Base-by-base conservation (phyloP, 92 coral and sea anemone species). In the Palythoa grandiflora region DNA sequence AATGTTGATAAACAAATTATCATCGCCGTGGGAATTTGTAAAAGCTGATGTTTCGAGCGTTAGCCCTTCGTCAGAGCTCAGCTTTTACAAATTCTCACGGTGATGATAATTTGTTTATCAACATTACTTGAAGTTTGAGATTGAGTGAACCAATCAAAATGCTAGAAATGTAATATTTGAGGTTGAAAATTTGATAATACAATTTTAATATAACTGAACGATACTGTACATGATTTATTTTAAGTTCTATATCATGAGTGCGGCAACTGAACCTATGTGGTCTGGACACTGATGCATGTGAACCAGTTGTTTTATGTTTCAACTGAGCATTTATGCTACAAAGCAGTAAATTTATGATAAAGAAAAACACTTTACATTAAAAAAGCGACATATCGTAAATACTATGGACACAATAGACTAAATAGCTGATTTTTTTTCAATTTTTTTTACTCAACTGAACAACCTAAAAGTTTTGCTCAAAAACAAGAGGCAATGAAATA, bases 271-370 rank as follows among this genome's bases (percentile, higher is more conserved):
- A 60, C 20, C 68, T 5, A 17, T 60, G n/a, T 60, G 68, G 68
- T 60, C 68, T 35, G n/a, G 28, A 60, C 20, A 60, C n/a, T 60
- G 68, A 60, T 60, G 1, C 68, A 60, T 60, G 68, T 19, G n/a
- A 60, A 60, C 68, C 68, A 60, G 68, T 60, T 60, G 68, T 60
- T 60, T 60, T 60, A 60, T 60, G 68, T 60, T 14, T 60, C 68
- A 60, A 60, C 68, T 60, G 20, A 60, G 68, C 68, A 60, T 60
- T 60, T 60, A 60, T 60, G 68, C 20, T 14, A 60, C 6, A 60
- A 60, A 60, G 68, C 68, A 60, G n/a, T 60, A 60, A 60, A 60
- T 60, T 60, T 17, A 60, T 60, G 68, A 60, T 60, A 60, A 60
- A 60, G 68, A 60, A 60, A 44, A 60, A 16, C 68, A 60, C 68